Evolutionary conservation across 2,888 invertebrate genomes (phyloP).

Genomic region (Xestia rhomboidea): DNA sequence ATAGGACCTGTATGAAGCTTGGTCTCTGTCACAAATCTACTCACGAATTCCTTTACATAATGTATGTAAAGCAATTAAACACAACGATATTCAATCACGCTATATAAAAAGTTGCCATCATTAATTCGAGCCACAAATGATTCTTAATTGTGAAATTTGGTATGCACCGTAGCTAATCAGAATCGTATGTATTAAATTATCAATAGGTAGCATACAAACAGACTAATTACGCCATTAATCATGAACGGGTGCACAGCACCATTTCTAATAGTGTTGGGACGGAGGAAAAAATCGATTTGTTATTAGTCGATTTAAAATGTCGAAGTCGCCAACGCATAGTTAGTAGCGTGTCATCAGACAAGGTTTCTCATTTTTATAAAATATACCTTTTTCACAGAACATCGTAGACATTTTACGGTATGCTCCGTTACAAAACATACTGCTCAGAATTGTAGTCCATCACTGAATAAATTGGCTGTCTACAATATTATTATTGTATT

Average conservation of each 20-base stretch:
- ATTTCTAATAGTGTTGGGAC: slow-evolving; percentile 58
- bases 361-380: background rate
- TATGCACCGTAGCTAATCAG: slow-evolving; percentile 62
- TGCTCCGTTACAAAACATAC: background rate
- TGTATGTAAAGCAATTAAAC: slow-evolving; percentile 49
- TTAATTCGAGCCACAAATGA: slow-evolving; percentile 61
- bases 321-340: background rate
- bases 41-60: slow-evolving; percentile 12
- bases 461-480: background rate
- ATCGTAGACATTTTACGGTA: background rate
- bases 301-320: slow-evolving; percentile 29
- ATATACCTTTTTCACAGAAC: background rate
- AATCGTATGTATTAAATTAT: slow-evolving; percentile 66
- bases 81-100: slow-evolving; percentile 50
- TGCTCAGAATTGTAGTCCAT: background rate
- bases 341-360: too few relatives aligned
- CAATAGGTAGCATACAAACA: slow-evolving; percentile 71
- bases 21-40: slow-evolving; percentile 5
- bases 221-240: slow-evolving; percentile 72
- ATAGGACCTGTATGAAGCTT: background rate
- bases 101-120: slow-evolving; percentile 58
- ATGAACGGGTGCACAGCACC: slow-evolving; percentile 53
- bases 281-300: slow-evolving; percentile 32
- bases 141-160: slow-evolving; percentile 60
- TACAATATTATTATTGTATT: background rate